These are phyloP conservation scores for Brachylomia viminalis DNA, from an alignment of 2,888 invertebrate genomes.

Conservation along the genomic window DNA sequence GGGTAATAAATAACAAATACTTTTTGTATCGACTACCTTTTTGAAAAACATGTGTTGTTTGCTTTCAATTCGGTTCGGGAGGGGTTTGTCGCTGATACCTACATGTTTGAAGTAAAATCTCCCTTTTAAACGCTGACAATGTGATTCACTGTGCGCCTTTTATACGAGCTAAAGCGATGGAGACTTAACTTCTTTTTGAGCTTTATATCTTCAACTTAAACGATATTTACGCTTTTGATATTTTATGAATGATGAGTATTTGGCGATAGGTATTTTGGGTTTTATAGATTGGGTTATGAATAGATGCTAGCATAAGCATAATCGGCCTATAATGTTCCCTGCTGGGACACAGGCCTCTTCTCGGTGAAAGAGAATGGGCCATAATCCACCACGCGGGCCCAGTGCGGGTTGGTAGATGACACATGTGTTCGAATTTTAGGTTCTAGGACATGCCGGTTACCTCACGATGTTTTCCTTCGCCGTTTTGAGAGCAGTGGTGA, in stretches of 20 bases:
- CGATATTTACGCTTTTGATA: conserved; percentile 15
- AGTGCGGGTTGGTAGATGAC: too few species aligned
- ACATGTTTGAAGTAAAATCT: conserved; percentile 89
- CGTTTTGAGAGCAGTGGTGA: too few species aligned
- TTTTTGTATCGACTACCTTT: conserved; percentile 84
- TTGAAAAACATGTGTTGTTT: conserved; percentile 87
- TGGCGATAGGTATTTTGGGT: not conserved
- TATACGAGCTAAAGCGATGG: conserved; percentile 78
- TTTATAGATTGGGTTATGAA: not conserved
- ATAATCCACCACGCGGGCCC: too few species aligned
- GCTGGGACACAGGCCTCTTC: too few species aligned
- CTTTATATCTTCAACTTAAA: conserved; percentile 60
- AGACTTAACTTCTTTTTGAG: conserved; percentile 74
- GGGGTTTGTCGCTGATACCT: conserved; percentile 82
- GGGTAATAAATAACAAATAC: conserved; percentile 81
- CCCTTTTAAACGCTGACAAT: conserved; percentile 87
- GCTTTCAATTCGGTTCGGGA: conserved; percentile 85
- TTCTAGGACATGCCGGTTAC: too few species aligned
- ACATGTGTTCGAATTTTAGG: too few species aligned
- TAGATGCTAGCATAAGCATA: too few species aligned
- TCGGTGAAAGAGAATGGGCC: too few species aligned
- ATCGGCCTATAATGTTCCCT: too few species aligned
- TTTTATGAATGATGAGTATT: not conserved
- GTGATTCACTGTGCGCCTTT: conserved; percentile 86
- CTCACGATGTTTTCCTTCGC: too few species aligned